Percentiles rank a stretch among this genome's conserved stretches.
phyloP scores from a whole-genome alignment of 2,797 vertebrate genomes.

The Masticophis lateralis region DNA sequence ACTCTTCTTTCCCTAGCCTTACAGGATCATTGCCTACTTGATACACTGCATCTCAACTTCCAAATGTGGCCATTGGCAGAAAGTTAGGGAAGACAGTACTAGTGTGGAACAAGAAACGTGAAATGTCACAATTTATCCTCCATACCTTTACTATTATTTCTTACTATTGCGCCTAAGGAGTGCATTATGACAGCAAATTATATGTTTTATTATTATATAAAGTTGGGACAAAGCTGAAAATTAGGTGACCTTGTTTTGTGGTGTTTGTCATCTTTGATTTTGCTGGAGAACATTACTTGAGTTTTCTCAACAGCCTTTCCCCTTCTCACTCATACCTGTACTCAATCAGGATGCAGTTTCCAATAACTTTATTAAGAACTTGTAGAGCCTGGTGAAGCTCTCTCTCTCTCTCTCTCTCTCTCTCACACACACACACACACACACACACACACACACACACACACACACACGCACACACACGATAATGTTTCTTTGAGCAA shows the following conservation, averaged over 20 bases:
- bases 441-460: accelerated
- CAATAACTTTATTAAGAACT: neutral
- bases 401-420: too few relatives aligned
- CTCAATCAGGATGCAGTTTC: neutral
- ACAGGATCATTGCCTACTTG: neutral
- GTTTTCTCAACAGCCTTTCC: neutral
- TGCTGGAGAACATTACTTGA: neutral
- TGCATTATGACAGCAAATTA: neutral
- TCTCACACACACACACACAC: too few relatives aligned
- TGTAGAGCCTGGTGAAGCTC: neutral
- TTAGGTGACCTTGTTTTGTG: neutral
- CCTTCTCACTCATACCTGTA: neutral
- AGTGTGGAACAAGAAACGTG: neutral
- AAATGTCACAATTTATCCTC: neutral
- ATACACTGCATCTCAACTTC: neutral
- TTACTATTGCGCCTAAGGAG: neutral
- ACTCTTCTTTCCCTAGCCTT: neutral
- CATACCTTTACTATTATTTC: neutral
- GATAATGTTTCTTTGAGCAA: neutral
- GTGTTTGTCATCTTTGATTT: neutral
- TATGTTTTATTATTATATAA: neutral
- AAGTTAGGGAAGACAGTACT: neutral
- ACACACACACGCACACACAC: accelerated
- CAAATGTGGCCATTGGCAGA: neutral
- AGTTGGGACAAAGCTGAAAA: neutral